Evolutionary conservation across 2,888 invertebrate species (phyloP).

Genomic region (Mythimna vitellina): DNA sequence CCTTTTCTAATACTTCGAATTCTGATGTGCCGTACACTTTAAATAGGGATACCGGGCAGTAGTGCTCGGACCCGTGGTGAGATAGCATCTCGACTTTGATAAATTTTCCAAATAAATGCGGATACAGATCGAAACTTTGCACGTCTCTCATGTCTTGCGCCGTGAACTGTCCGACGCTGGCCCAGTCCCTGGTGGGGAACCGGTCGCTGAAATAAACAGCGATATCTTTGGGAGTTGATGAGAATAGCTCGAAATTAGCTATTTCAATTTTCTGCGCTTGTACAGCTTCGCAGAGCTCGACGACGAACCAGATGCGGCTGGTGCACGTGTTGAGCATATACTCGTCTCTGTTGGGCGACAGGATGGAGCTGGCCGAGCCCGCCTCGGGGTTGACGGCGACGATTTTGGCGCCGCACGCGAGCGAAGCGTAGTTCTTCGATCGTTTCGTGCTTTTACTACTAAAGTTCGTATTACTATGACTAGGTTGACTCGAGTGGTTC

Average conservation of each 20-base stretch:
- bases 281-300: conserved; percentile 99
- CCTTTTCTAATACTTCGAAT: conserved; percentile 96
- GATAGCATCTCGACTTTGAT: conserved; percentile 97
- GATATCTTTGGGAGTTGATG: conserved; percentile 98
- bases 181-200: conserved; percentile 98
- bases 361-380: conserved; percentile 95
- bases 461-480: conserved; percentile 91
- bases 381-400: conserved; percentile 98
- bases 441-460: conserved; percentile 92
- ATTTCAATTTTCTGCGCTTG: conserved; percentile 98
- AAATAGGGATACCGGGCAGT: conserved; percentile 99
- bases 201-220: conserved; percentile 96
- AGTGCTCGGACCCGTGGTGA: conserved; percentile 99
- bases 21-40: conserved; percentile 98
- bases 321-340: conserved; percentile 99
- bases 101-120: conserved; percentile 96
- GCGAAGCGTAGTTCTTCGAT: conserved; percentile 98
- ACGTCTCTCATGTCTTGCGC: conserved; percentile 96
- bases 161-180: conserved; percentile 95
- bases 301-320: conserved; percentile 97
- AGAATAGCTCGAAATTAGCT: conserved; percentile 99
- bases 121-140: conserved; percentile 95
- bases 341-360: conserved; percentile 98
- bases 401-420: conserved; percentile 99
- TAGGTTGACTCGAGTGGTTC: conserved; percentile 92